Evolutionary conservation across 2,797 vertebrate genomes (phyloP), one percentile per base, ranked within the genome.

Genomic region (Hypotaenidia philippensis): DNA sequence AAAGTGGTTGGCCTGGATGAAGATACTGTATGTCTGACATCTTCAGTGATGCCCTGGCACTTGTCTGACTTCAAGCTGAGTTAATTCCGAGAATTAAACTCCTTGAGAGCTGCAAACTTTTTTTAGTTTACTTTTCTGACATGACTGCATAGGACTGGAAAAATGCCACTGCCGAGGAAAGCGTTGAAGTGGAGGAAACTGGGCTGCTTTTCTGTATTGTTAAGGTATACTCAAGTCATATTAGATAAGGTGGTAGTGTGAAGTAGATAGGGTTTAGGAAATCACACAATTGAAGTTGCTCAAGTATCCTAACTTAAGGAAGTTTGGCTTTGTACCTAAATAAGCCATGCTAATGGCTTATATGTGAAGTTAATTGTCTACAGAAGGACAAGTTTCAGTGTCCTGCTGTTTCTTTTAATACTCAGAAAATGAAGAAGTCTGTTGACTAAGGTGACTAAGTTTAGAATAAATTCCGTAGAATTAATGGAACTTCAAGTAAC

Each of bases 21-120:
- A 86, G 23, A 34, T 55, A 45, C 41, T 50, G 0, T 50, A 5
- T 34, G 17, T 72, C 84, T 5, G 2, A 23, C 13, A 12, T 74
- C 31, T 71, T 72, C 29, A 44, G 29, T 66, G 79, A 63, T 65
- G 21, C 40, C 4, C 1, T 65, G 47, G 16, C 16, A 66, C 20
- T 61, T 52, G 38, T 25, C 53, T 76, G 59, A n/a, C 23, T 81
- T 76, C 38, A 84, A 32, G 21, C 25, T 57, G 20, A 49, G 47
- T 76, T 87, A 79, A 76, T 87, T 94, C n/a, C 84, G 69, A 53
- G 40, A 70, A 34, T 85, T 63, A 80, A 85, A 70, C 25, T 77
- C 20, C 1, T 23, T 59, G 31, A 55, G 26, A 75, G 20, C 44
- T 79, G 50, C 27, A 50, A 9, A 34, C 11, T 9, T 49, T 65